Evolutionary conservation across 92 coral and sea anemone genomes (phyloP).

Genomic region (Phenganax marumi): DNA sequence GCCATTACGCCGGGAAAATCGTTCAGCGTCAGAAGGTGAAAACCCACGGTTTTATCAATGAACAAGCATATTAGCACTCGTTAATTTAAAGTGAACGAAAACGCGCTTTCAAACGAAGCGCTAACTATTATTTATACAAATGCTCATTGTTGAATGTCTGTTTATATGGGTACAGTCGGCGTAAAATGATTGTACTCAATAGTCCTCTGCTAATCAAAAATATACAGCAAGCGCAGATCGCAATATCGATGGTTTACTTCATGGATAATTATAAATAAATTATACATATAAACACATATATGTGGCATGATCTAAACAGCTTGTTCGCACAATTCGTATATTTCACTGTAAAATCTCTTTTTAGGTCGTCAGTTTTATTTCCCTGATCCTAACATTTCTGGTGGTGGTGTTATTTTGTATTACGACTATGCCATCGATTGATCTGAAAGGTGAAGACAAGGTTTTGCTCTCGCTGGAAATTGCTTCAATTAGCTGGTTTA

Average conservation of each 20-base stretch:
- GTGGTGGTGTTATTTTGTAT: constrained; percentile 89
- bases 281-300: too few relatives aligned
- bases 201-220: neutral
- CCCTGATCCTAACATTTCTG: constrained; percentile 79
- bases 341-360: constrained; percentile 6
- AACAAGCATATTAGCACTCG: neutral
- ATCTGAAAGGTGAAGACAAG: constrained; percentile 58
- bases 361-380: constrained; percentile 80
- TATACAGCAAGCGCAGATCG: too few relatives aligned
- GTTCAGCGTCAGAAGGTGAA: neutral
- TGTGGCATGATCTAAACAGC: neutral
- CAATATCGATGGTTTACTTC: too few relatives aligned
- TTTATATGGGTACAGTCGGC: too few relatives aligned
- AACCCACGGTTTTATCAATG: neutral
- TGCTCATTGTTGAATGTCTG: neutral
- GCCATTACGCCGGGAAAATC: constrained; percentile 4
- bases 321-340: neutral
- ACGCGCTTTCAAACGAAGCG: neutral
- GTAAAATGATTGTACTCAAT: neutral
- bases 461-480: constrained; percentile 70
- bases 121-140: neutral
- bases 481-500: constrained; percentile 89
- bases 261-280: too few relatives aligned
- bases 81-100: constrained; percentile 7
- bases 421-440: constrained; percentile 70